A percentile compares a stretch with the other conserved stretches of the same genome.
Conservation (phyloP, 2,888 invertebrate species). For the Fragum whitleyi region DNA sequence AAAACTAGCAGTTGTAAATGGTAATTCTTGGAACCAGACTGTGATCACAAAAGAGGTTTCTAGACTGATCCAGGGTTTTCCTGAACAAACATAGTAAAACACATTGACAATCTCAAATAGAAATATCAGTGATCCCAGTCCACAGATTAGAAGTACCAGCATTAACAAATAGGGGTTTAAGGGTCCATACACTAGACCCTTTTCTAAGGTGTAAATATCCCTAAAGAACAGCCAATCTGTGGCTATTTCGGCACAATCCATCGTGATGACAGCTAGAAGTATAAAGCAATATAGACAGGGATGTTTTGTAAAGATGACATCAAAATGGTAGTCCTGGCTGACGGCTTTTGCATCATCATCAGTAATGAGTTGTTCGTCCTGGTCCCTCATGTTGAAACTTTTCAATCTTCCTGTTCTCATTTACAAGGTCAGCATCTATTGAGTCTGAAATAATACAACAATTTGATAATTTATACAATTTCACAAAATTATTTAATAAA, state of each 20-base stretch:
- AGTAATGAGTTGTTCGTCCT: conserved; percentile 8
- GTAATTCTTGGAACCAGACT: conserved; percentile 73
- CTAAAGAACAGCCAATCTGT: conserved; percentile 75
- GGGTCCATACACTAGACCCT: conserved; percentile 75
- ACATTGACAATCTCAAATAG: conserved; percentile 61
- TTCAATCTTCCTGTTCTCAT: too few species aligned
- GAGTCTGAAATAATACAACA: too few species aligned
- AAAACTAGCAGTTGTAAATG: conserved; percentile 65
- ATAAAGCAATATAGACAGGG: conserved; percentile 55
- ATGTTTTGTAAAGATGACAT: conserved; percentile 44
- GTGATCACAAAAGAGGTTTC: conserved; percentile 68
- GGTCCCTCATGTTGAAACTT: not conserved
- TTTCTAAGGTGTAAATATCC: conserved; percentile 64
- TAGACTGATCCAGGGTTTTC: conserved; percentile 66
- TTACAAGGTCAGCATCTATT: too few species aligned
- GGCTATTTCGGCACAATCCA: conserved; percentile 67
- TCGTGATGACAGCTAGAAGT: conserved; percentile 55
- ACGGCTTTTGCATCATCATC: conserved; percentile 5
- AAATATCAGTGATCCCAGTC: conserved; percentile 42
- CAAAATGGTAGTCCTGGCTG: conserved; percentile 27
- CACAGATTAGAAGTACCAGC: conserved; percentile 36
- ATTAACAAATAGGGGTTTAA: conserved; percentile 32
- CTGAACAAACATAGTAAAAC: conserved; percentile 51
- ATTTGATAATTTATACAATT: too few species aligned
- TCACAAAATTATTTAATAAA: too few species aligned